A percentile compares a stretch with the other conserved stretches of the same genome.
Evolutionary conservation across 2,888 invertebrate genomes (phyloP).

Genomic region (Acheta domesticus): DNA sequence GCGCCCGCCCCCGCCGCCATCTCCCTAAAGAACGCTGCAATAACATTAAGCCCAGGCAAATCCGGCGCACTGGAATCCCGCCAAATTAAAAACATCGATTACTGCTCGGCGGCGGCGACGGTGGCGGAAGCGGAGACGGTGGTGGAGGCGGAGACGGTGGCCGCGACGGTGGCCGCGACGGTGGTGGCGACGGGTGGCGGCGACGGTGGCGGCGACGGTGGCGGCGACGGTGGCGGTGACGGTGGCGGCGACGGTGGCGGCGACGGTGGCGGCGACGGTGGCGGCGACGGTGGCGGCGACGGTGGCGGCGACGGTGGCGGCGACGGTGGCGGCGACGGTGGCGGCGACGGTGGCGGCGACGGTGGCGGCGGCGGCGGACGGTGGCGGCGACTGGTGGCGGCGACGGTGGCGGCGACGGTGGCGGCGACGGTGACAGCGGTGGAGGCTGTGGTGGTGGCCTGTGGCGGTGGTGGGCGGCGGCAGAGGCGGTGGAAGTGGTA

Average conservation of each 20-base stretch:
- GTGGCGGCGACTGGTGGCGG: not conserved
- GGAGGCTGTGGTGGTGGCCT: not conserved
- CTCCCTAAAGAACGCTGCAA: not conserved
- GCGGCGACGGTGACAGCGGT: not conserved
- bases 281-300: too few relatives aligned
- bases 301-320: not conserved
- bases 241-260: not conserved
- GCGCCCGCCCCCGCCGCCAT: not conserved
- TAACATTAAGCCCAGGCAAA: constrained; percentile 11
- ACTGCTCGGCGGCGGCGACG: not conserved
- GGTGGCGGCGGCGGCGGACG: not conserved
- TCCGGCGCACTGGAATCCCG: not conserved
- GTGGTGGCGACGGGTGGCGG: not conserved
- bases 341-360: not conserved
- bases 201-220: not conserved
- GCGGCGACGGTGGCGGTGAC: not conserved
- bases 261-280: not conserved
- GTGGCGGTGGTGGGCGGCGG: too few relatives aligned
- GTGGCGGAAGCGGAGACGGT: not conserved
- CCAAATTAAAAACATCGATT: not conserved
- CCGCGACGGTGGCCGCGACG: not conserved
- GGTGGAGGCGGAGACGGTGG: not conserved
- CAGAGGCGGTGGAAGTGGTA: too few relatives aligned
- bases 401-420: not conserved
- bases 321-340: not conserved